A percentile compares a stretch with the other conserved stretches of the same genome.
Conservation (phyloP, 2,797 vertebrate species). For the Sparidentex hasta region DNA sequence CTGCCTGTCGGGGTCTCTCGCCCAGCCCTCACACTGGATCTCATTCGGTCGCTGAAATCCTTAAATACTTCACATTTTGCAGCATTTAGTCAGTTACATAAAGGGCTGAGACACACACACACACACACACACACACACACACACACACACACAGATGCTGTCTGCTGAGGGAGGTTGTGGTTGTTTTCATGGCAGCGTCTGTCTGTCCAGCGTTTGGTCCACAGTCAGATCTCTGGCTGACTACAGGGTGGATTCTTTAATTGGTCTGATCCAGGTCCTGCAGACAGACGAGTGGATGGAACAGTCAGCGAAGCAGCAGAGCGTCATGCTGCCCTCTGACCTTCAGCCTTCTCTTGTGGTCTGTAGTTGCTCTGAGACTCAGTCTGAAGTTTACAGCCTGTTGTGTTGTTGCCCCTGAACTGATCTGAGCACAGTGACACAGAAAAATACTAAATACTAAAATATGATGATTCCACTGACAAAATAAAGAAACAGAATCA, state of each 20-base stretch:
- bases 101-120: conserved; percentile 4
- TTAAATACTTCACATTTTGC: conserved; percentile 15
- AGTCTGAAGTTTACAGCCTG: no score
- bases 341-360: no score
- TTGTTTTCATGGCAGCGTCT: neutral
- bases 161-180: neutral
- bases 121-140: neutral
- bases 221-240: neutral
- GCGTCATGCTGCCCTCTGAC: no score
- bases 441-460: no score
- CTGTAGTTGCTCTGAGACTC: no score
- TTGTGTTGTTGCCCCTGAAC: no score
- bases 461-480: no score
- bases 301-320: no score
- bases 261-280: neutral
- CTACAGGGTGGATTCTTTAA: no score
- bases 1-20: neutral
- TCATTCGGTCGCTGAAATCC: conserved; percentile 8
- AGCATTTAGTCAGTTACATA: conserved; percentile 26
- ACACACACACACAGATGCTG: neutral
- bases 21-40: neutral
- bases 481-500: no score
- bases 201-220: neutral
- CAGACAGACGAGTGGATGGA: neutral
- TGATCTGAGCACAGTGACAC: no score